Conservation (phyloP, 1,140 invertebrate species). For the Zophobas morio region DNA sequence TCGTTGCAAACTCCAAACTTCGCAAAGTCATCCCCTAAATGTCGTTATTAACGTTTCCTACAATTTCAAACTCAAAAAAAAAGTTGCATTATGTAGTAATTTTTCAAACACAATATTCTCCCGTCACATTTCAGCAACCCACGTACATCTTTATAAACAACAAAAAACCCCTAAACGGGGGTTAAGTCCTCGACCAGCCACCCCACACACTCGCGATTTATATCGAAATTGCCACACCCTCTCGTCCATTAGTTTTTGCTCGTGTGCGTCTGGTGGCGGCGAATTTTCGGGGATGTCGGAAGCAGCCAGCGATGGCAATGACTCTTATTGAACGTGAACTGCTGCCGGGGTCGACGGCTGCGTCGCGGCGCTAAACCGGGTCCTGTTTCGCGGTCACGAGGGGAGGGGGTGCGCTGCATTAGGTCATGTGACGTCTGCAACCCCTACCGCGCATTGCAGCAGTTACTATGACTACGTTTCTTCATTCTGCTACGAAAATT, state of each 20-base stretch:
- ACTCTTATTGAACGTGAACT: conserved; percentile 64
- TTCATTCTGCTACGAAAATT: conserved; percentile 46
- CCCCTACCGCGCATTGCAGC: conserved; percentile 58
- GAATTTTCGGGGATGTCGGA: conserved; percentile 40
- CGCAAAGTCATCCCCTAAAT: no score
- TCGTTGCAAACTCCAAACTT: no score
- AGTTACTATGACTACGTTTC: conserved; percentile 59
- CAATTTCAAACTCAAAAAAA: no score
- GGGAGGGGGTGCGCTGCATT: conserved; percentile 51
- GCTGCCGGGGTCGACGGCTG: conserved; percentile 62
- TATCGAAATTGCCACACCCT: conserved; percentile 25
- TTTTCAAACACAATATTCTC: no score
- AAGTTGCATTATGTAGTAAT: no score
- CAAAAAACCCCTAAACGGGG: no score
- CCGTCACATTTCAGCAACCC: no score
- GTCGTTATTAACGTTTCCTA: no score
- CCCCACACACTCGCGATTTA: background rate
- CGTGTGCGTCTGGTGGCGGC: background rate
- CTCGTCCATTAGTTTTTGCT: conserved; percentile 9
- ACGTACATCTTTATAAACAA: no score
- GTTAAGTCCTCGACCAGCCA: no score
- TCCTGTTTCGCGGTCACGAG: conserved; percentile 46
- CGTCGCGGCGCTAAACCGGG: conserved; percentile 52
- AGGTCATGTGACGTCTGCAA: conserved; percentile 61
- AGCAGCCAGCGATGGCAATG: conserved; percentile 61